These are phyloP conservation scores for Geococcyx californianus DNA, from an alignment of 2,113 vertebrate species.

Conservation along the genomic window DNA sequence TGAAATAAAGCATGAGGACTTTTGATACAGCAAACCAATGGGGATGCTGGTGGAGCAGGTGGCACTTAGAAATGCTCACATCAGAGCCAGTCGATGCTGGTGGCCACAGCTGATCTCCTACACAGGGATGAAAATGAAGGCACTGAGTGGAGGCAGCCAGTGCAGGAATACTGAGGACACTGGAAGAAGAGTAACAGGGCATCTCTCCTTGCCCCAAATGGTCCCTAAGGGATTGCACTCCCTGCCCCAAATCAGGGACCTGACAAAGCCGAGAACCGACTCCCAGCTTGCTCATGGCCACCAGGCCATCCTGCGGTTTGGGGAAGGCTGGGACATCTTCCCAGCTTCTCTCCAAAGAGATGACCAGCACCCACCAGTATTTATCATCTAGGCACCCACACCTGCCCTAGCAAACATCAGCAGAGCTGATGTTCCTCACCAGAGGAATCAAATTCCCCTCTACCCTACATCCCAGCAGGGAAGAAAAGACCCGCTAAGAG, in stretches of 20 bases:
- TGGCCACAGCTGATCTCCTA: background rate
- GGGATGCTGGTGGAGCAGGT: slow-evolving; percentile 15
- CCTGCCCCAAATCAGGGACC: background rate
- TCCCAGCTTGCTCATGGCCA: background rate
- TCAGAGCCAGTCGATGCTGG: background rate
- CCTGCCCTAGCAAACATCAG: rapidly evolving
- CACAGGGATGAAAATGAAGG: background rate
- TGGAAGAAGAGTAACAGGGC: rapidly evolving
- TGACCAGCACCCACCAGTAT: background rate
- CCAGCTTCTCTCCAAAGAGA: background rate
- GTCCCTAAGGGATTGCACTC: background rate
- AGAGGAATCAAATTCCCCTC: background rate
- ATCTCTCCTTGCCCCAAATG: rapidly evolving
- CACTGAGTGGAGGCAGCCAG: background rate
- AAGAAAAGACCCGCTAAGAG: background rate
- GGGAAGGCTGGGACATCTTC: background rate
- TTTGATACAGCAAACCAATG: background rate
- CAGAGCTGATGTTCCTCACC: background rate
- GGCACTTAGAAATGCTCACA: background rate
- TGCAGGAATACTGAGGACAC: rapidly evolving
- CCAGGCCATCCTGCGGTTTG: rapidly evolving
- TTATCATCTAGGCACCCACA: rapidly evolving
- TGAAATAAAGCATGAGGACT: background rate
- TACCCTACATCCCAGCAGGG: background rate
- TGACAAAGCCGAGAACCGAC: rapidly evolving